Base-by-base conservation (phyloP, 2,113 vertebrate genomes). In the Dromaius novaehollandiae region DNA sequence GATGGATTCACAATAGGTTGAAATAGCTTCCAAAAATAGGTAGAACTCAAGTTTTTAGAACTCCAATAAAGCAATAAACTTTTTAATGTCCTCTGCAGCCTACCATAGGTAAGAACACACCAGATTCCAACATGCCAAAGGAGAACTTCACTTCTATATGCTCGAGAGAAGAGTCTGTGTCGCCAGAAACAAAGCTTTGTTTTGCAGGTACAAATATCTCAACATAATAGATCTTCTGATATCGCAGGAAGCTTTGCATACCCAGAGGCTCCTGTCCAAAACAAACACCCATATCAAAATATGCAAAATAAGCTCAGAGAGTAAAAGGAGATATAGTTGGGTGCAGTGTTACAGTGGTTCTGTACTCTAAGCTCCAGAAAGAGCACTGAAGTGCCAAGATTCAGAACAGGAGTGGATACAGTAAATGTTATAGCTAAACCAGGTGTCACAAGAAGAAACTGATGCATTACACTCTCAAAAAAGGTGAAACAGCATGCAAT, bases 391-490 rank as follows among this genome's bases (percentile, higher is more conserved):
- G 26, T 42, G 71, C 51, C 50, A 30, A 42, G 36, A 40, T 40
- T 36, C 36, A 32, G 19, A 56, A 20, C 28, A 56, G 36, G 13
- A 40, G 8, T 18, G 26, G 50, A 55, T 53, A 36, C 36, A 17
- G 51, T 34, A 56, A 74, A 50, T 28, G n/a, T 40, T 36, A 34
- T 14, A 48, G 21, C 42, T 55, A 34, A 65, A 20, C 51, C 70
- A 79, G 58, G 92, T 85, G 51, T 82, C 78, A 90, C 51, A 85
- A 77, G 75, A 92, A 87, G 50, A 92, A 89, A 77, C 50, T 75
- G 80, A 28, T 13, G 21, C 87, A 92, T 53, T 24, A 5, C 9
- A 16, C 51, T 81, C 75, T 92, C 78, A 89, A 82, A 26, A 64
- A 75, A 13, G 0, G 79, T 91, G 63, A 82, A 76, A 91, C 30